Evolutionary conservation across 2,888 invertebrate species (phyloP).

Genomic region (Oligia strigilis): DNA sequence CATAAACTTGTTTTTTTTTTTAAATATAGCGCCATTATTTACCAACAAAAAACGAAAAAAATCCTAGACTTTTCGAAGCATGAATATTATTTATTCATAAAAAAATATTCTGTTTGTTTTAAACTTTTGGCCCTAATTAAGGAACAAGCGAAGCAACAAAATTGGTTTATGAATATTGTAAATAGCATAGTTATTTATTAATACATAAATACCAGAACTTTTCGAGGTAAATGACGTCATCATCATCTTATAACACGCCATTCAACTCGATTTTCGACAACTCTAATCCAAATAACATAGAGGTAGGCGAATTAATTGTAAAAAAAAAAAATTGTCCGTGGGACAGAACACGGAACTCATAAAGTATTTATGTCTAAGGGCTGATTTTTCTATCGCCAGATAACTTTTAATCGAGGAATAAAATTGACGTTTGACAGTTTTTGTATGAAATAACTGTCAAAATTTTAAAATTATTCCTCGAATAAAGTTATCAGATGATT

Average conservation of each 20-base stretch:
- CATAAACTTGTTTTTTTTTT: not conserved
- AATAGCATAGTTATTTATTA: not conserved
- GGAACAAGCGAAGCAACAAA: not conserved
- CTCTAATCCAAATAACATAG: not conserved
- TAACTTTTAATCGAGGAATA: no score
- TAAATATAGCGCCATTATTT: not conserved
- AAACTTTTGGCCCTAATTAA: not conserved
- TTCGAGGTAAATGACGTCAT: not conserved
- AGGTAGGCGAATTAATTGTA: not conserved
- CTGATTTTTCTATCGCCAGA: no score
- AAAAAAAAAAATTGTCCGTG: conserved; percentile 2
- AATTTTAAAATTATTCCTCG: no score
- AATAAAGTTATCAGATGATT: not conserved
- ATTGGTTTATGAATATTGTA: not conserved
- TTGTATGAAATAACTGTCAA: no score
- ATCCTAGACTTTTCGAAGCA: not conserved
- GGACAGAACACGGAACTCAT: conserved; percentile 19
- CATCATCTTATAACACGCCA: not conserved
- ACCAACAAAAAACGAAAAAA: not conserved
- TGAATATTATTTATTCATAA: not conserved
- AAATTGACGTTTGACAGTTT: no score
- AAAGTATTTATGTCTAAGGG: conserved; percentile 36
- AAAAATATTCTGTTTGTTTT: not conserved
- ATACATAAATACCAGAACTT: not conserved
- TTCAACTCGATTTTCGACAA: not conserved